phyloP scores from a whole-genome alignment of 2,113 vertebrate genomes.

The Cyprinodon tularosa region DNA sequence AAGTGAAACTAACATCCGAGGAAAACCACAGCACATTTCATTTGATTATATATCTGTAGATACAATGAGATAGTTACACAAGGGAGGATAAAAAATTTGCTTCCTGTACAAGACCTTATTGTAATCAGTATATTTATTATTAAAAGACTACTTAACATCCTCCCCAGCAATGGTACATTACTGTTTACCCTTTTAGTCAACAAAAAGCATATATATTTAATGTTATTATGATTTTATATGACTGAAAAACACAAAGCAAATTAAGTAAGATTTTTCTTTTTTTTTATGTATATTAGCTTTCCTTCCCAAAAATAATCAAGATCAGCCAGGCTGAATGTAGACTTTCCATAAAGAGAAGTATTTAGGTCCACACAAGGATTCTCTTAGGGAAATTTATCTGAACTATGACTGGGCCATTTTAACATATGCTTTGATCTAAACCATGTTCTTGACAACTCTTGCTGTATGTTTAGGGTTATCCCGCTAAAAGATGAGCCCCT shows the following conservation, averaged over 20 bases:
- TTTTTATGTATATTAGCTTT: background rate
- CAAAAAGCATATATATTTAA: too few relatives aligned
- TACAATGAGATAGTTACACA: background rate
- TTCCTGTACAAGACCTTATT: background rate
- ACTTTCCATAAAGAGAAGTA: too few relatives aligned
- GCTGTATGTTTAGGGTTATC: too few relatives aligned
- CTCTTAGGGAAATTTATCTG: background rate
- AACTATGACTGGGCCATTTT: background rate
- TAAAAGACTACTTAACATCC: background rate
- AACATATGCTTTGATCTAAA: background rate
- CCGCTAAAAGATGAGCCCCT: too few relatives aligned
- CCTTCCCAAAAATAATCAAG: too few relatives aligned
- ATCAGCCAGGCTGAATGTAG: too few relatives aligned
- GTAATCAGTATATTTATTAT: background rate
- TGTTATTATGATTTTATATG: too few relatives aligned
- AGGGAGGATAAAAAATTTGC: background rate
- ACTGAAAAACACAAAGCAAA: background rate
- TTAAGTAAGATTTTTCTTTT: background rate
- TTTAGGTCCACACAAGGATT: too few relatives aligned
- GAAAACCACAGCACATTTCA: background rate
- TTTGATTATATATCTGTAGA: background rate
- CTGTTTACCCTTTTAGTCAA: background rate
- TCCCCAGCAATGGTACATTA: background rate
- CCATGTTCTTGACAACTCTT: too few relatives aligned
- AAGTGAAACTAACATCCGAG: constrained; percentile 12